phyloP scores from a whole-genome alignment of 2,113 vertebrate genomes.

The Istiophorus platypterus region DNA sequence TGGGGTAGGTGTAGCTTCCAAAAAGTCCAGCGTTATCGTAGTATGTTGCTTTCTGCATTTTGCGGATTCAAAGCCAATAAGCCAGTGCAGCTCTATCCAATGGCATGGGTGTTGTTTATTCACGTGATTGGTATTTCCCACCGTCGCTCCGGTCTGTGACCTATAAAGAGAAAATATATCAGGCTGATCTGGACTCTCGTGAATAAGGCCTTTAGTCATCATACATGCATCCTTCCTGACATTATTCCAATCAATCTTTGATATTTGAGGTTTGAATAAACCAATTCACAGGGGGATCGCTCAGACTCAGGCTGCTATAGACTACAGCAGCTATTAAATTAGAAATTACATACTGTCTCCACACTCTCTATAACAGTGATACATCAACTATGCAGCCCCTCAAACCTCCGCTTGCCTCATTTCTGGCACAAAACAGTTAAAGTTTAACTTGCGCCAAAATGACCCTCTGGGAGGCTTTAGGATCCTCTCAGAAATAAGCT shows the following conservation, averaged over 20 bases:
- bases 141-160: constrained; percentile 78
- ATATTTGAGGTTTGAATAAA: constrained; percentile 10
- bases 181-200: constrained; percentile 26
- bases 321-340: constrained; percentile 26
- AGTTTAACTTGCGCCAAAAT: constrained; percentile 94
- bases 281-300: neutral
- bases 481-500: constrained; percentile 86
- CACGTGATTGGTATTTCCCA: constrained; percentile 89
- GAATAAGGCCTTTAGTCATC: constrained; percentile 6
- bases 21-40: constrained; percentile 98
- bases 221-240: neutral
- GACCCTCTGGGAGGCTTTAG: constrained; percentile 84
- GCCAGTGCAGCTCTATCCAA: constrained; percentile 90
- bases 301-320: neutral
- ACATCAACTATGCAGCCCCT: constrained; percentile 58
- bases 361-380: constrained; percentile 19
- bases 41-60: constrained; percentile 98
- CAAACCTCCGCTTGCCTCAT: constrained; percentile 61
- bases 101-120: constrained; percentile 91
- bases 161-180: constrained; percentile 73
- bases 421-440: constrained; percentile 91
- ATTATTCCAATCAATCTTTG: neutral
- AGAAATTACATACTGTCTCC: constrained; percentile 32
- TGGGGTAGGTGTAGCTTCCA: constrained; percentile 94
- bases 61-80: constrained; percentile 88